A percentile compares a stretch with the other conserved stretches of the same genome.
Conservation (phyloP, 2,888 invertebrate genomes). For the Nezara viridula region DNA sequence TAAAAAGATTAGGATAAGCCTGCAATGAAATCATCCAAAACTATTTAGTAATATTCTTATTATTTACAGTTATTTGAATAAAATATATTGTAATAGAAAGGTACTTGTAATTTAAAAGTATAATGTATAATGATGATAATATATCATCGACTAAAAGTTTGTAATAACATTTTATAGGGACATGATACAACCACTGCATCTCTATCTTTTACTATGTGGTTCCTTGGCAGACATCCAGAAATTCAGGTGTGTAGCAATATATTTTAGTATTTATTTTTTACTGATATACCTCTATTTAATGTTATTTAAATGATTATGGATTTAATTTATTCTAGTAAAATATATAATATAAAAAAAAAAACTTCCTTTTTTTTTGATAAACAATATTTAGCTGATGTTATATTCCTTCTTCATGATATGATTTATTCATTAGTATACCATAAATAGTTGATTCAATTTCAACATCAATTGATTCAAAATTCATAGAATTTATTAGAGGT, state of each 20-base stretch:
- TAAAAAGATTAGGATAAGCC: neutral
- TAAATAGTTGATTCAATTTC: neutral
- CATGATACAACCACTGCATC: constrained; percentile 74
- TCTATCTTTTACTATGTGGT: constrained; percentile 71
- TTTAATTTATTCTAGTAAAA: too few relatives aligned
- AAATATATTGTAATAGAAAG: too few relatives aligned
- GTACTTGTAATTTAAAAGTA: too few relatives aligned
- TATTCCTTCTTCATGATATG: too few relatives aligned
- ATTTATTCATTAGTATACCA: too few relatives aligned
- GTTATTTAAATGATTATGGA: neutral
- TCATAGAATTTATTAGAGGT: neutral
- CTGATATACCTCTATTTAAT: neutral
- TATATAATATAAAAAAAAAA: too few relatives aligned
- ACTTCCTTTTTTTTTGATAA: too few relatives aligned
- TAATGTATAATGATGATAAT: too few relatives aligned
- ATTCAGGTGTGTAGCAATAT: constrained; percentile 64
- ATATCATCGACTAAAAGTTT: too few relatives aligned
- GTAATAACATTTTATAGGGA: constrained; percentile 63
- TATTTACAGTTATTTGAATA: too few relatives aligned
- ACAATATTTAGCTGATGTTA: too few relatives aligned
- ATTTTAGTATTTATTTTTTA: neutral
- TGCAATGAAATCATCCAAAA: neutral
- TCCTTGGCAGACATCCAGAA: constrained; percentile 72
- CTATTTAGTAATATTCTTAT: too few relatives aligned
- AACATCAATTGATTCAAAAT: neutral